Evolutionary conservation across 2,113 vertebrate species (phyloP), one percentile per base, ranked within the genome.

Genomic region (Sinocyclocheilus grahami): DNA sequence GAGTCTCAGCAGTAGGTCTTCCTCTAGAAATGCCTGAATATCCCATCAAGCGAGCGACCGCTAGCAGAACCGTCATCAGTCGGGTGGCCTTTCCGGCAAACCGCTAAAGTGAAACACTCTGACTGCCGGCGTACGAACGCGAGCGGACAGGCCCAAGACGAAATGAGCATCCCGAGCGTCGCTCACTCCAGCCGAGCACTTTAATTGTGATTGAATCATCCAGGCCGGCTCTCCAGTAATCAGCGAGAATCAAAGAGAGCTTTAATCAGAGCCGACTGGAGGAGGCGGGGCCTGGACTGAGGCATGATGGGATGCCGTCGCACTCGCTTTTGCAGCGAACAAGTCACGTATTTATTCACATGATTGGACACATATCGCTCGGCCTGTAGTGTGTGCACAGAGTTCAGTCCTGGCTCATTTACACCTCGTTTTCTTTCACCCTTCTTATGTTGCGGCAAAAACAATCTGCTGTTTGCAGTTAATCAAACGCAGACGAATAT

Each of bases 291-390:
- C 22, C 72, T 8, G 42, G 22, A 39, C 63, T 3, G 63, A 51
- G 20, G 24, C 16, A 53, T 37, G 77, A 85, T 85, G 74, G 77
- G 39, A 63, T 4, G 48, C 18, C 22, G 13, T 69, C 39, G 7
- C 3, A 3, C 48, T 55, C 8, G 6, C 13, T 78, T 55, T 24
- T n/a, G 78, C 79, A 27, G 88, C 62, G 92, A 93, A 84, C 90
- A 90, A 92, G 90, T 93, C 91, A 92, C 91, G 90, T 93, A 93
- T 95, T 95, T 93, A 95, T 95, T 95, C 93, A 93, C 90, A 92
- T 89, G 90, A 93, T 94, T 93, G 89, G 91, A 91, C 92, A 90
- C 89, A 89, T 88, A 30, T 27, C 65, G 87, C 87, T 86, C 89
- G 88, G 87, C 90, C 94, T 93, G 91, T 83, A 89, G 93, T 92